phyloP scores from a whole-genome alignment of 1,140 invertebrate genomes.

The Cataglyphis hispanica region DNA sequence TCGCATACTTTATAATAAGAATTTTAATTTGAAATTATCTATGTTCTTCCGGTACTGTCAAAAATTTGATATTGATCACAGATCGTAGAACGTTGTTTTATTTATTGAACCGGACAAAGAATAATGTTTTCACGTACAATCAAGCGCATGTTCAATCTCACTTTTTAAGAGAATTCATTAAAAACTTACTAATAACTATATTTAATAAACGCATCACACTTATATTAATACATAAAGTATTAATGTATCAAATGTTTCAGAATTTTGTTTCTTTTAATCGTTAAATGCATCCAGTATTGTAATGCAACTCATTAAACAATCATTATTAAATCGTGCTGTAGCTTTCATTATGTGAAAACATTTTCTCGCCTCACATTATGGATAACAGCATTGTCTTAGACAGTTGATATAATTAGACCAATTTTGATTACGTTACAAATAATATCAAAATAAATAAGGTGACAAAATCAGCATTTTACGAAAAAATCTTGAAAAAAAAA shows the following conservation, averaged over 20 bases:
- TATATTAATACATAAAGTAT: not conserved
- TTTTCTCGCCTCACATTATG: not conserved
- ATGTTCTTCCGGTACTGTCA: constrained; percentile 58
- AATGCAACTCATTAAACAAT: not conserved
- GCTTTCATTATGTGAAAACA: constrained; percentile 12
- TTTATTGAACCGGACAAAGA: not conserved
- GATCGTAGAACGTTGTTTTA: constrained; percentile 67
- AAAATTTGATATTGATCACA: constrained; percentile 72
- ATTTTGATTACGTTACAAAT: not conserved
- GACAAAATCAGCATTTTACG: not conserved
- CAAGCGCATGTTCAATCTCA: too few relatives aligned
- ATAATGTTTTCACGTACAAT: not conserved
- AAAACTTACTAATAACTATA: not conserved
- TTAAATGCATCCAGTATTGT: not conserved
- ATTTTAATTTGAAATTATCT: constrained; percentile 68
- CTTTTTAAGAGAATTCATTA: not conserved
- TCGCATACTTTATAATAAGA: constrained; percentile 59
- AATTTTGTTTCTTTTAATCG: not conserved
- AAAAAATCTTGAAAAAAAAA: too few relatives aligned
- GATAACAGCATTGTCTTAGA: not conserved
- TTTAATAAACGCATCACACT: not conserved
- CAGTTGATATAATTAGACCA: not conserved
- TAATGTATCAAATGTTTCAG: not conserved
- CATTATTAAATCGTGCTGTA: not conserved
- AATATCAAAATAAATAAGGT: not conserved